Conservation (phyloP, 2,113 vertebrate species). For the Anas platyrhynchos region DNA sequence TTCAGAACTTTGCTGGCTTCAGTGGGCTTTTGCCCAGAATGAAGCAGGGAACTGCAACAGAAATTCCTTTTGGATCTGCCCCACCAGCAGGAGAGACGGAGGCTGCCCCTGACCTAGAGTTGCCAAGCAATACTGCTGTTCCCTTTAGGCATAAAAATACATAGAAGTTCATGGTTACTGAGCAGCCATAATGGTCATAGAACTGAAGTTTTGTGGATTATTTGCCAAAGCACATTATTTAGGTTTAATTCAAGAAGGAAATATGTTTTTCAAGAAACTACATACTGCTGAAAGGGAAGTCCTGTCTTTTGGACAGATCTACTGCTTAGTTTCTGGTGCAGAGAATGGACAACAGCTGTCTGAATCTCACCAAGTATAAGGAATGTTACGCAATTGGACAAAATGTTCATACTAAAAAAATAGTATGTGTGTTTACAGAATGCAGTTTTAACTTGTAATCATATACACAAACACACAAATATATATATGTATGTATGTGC, state of each 20-base stretch:
- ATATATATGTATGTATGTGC: neutral
- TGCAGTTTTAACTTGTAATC: neutral
- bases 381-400: neutral
- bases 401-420: neutral
- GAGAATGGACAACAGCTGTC: neutral
- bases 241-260: neutral
- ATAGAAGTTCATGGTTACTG: neutral
- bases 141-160: neutral
- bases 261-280: neutral
- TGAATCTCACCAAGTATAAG: neutral
- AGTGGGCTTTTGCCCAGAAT: fast-evolving
- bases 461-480: fast-evolving
- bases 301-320: neutral
- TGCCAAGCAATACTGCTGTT: neutral
- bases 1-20: neutral
- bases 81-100: neutral
- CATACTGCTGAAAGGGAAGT: neutral
- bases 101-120: too few relatives aligned
- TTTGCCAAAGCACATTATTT: neutral
- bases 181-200: neutral
- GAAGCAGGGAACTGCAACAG: neutral
- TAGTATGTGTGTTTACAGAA: neutral
- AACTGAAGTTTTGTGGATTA: neutral
- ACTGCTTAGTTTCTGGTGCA: neutral
- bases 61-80: neutral